Conservation (phyloP, 2,113 vertebrate genomes). For the Takifugu bimaculatus region DNA sequence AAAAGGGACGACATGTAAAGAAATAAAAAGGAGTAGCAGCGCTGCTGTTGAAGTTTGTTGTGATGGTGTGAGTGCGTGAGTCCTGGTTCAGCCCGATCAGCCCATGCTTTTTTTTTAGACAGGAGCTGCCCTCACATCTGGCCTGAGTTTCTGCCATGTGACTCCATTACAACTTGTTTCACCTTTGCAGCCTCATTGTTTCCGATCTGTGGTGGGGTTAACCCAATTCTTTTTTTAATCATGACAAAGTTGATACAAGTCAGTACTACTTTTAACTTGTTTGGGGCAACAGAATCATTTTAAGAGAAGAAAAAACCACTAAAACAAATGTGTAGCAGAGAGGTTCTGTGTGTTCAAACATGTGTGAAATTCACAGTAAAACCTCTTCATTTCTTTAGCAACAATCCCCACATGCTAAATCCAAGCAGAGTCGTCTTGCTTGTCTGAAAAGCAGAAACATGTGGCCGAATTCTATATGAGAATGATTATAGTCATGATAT, state of each 20-base stretch:
- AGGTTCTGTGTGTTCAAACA: background rate
- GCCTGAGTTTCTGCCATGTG: constrained; percentile 32
- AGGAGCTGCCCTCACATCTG: background rate
- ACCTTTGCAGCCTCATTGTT: background rate
- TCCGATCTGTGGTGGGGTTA: background rate
- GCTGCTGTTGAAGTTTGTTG: constrained; percentile 5
- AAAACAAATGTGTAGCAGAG: background rate
- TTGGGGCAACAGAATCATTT: constrained; percentile 14
- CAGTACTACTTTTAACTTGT: background rate
- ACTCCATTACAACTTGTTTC: background rate
- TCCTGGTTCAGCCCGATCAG: constrained; percentile 15
- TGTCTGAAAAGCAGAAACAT: constrained; percentile 9
- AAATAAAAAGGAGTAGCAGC: constrained; percentile 9
- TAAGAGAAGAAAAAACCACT: constrained; percentile 3
- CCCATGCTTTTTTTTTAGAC: background rate
- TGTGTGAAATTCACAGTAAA: background rate
- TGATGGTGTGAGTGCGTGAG: constrained; percentile 24
- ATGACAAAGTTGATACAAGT: constrained; percentile 30
- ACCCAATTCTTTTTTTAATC: background rate
- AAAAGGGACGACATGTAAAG: background rate
- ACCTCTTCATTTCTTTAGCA: background rate
- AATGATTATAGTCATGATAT: background rate
- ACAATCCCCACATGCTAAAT: background rate
- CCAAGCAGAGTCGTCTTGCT: background rate
- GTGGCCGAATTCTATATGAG: constrained; percentile 12